Evolutionary conservation across 2,888 invertebrate species (phyloP).

Genomic region (Alsophila aescularia): DNA sequence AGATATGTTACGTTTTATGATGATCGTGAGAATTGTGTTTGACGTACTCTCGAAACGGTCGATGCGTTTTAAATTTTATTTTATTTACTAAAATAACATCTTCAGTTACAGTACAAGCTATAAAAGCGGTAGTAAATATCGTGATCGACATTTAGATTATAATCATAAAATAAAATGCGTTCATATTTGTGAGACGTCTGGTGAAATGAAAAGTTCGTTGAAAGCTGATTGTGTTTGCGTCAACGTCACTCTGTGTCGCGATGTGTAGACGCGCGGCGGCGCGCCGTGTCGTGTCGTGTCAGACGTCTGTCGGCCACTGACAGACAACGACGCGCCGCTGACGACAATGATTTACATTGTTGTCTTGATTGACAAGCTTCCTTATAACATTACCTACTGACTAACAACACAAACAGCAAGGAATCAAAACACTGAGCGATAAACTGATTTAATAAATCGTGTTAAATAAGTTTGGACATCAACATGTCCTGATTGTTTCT

Average conservation of each 20-base stretch:
- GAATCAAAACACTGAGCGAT: neutral
- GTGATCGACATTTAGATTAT: slow-evolving; percentile 57
- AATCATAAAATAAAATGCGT: slow-evolving; percentile 57
- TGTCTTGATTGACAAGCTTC: slow-evolving; percentile 39
- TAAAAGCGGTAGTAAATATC: slow-evolving; percentile 63
- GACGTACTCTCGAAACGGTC: slow-evolving; percentile 45
- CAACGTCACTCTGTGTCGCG: slow-evolving; percentile 41
- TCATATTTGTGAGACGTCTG: slow-evolving; percentile 38
- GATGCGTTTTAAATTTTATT: slow-evolving; percentile 51
- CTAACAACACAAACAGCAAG: slow-evolving; percentile 18
- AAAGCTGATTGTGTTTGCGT: slow-evolving; percentile 44
- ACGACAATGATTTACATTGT: slow-evolving; percentile 46
- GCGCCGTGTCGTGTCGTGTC: neutral
- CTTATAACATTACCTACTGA: slow-evolving; percentile 36
- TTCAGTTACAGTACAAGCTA: slow-evolving; percentile 62
- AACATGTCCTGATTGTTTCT: slow-evolving; percentile 8
- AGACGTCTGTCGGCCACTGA: slow-evolving; percentile 13
- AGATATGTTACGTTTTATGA: slow-evolving; percentile 58
- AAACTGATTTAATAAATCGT: slow-evolving; percentile 15
- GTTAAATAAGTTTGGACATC: slow-evolving; percentile 15
- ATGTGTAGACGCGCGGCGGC: slow-evolving; percentile 26
- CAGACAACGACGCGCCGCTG: slow-evolving; percentile 33
- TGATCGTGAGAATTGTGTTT: slow-evolving; percentile 52
- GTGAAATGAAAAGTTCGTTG: slow-evolving; percentile 29
- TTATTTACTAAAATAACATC: slow-evolving; percentile 76